phyloP scores from a whole-genome alignment of 1,140 invertebrate genomes.

The Aphelinus certus region DNA sequence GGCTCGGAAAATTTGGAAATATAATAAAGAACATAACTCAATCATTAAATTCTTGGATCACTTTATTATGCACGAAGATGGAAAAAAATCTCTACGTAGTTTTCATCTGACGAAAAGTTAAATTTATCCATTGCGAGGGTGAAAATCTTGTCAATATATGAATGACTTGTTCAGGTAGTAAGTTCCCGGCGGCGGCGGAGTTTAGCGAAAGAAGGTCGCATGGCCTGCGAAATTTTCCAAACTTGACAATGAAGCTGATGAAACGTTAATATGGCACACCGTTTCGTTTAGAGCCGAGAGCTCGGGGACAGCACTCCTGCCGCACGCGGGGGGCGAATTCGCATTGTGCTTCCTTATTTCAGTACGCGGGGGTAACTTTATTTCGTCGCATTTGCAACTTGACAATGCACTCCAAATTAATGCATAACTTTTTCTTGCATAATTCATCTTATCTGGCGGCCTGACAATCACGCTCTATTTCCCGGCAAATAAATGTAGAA shows the following conservation, averaged over 20 bases:
- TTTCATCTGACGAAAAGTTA: too few relatives aligned
- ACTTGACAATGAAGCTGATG: constrained; percentile 15
- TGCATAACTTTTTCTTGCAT: constrained; percentile 31
- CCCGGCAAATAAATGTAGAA: too few relatives aligned
- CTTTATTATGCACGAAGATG: too few relatives aligned
- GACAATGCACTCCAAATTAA: constrained; percentile 31
- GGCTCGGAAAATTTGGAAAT: too few relatives aligned
- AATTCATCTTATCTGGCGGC: constrained; percentile 17
- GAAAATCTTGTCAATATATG: too few relatives aligned
- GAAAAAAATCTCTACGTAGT: too few relatives aligned
- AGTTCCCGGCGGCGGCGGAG: too few relatives aligned
- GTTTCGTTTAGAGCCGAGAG: neutral
- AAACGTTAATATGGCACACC: neutral
- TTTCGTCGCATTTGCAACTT: constrained; percentile 15
- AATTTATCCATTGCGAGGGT: too few relatives aligned
- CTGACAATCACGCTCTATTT: constrained; percentile 14
- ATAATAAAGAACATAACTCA: too few relatives aligned
- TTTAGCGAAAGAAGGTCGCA: too few relatives aligned
- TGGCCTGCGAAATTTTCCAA: neutral
- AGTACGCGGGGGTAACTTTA: constrained; percentile 24
- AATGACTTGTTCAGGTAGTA: too few relatives aligned
- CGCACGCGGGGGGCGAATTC: constrained; percentile 5
- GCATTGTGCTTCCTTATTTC: constrained; percentile 29
- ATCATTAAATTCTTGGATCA: too few relatives aligned
- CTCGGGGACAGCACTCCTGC: neutral